These are phyloP conservation scores for Riparia riparia DNA, from an alignment of 2,113 vertebrate genomes.

Conservation along the genomic window DNA sequence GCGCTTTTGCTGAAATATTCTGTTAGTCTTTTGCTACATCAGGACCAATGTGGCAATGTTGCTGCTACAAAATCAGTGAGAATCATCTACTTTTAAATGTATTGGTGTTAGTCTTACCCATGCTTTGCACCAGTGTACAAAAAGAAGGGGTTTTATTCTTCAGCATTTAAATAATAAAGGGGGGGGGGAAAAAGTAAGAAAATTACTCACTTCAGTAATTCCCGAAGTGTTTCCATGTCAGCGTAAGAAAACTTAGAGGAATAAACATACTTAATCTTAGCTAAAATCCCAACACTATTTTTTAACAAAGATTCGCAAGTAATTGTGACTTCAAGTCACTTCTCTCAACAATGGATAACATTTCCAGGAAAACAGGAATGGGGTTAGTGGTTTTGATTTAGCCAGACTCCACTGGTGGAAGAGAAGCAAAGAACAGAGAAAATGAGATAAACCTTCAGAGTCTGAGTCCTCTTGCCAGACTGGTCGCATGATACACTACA, in stretches of 20 bases:
- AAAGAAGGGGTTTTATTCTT: neutral
- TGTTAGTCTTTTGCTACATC: neutral
- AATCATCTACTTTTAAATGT: neutral
- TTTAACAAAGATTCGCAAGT: neutral
- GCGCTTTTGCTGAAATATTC: neutral
- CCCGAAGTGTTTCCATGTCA: neutral
- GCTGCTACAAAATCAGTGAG: neutral
- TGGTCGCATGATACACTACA: neutral
- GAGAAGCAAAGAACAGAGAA: neutral
- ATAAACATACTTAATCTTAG: neutral
- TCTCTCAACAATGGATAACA: neutral
- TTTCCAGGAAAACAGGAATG: neutral
- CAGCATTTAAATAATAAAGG: neutral
- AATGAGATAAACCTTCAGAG: neutral
- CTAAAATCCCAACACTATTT: neutral
- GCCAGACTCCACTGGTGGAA: neutral
- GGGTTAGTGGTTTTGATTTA: neutral
- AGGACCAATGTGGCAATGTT: neutral
- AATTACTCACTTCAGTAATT: neutral
- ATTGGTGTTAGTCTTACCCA: neutral
- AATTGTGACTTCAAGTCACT: neutral
- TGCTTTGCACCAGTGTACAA: neutral
- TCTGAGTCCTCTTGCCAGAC: neutral
- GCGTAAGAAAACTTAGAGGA: neutral
- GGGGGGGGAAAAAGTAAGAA: rapidly evolving